phyloP scores from a whole-genome alignment of 2,797 vertebrate species.

The Melanotaenia maccullochi region DNA sequence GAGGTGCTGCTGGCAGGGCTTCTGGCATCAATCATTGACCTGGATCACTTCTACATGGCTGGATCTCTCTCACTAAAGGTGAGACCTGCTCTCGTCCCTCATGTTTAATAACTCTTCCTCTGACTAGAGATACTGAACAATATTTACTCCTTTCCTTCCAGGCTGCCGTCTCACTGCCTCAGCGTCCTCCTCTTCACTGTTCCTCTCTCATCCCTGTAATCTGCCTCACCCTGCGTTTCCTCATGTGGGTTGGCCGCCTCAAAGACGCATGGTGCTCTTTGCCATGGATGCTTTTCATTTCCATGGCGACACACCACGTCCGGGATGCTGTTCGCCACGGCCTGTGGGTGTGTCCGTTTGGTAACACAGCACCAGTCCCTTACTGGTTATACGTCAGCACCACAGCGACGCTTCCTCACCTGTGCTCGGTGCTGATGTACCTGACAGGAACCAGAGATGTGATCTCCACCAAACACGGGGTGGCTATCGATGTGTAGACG shows the following conservation, averaged over 20 bases:
- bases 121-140: not conserved
- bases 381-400: slow-evolving; percentile 95
- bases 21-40: slow-evolving; percentile 91
- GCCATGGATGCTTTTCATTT: slow-evolving; percentile 96
- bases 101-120: not conserved
- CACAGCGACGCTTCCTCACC: slow-evolving; percentile 92
- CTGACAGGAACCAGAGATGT: slow-evolving; percentile 92
- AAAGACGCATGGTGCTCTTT: slow-evolving; percentile 96
- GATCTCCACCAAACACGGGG: slow-evolving; percentile 92
- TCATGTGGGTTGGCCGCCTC: slow-evolving; percentile 90
- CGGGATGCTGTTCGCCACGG: slow-evolving; percentile 93
- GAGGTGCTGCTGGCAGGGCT: slow-evolving; percentile 93
- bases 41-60: slow-evolving; percentile 95
- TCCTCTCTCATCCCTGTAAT: slow-evolving; percentile 91
- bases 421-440: slow-evolving; percentile 95
- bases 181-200: slow-evolving; percentile 93
- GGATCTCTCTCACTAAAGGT: slow-evolving; percentile 94
- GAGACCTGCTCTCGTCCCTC: slow-evolving; percentile 32
- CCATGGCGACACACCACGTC: slow-evolving; percentile 94
- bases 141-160: slow-evolving; percentile 54
- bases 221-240: slow-evolving; percentile 88
- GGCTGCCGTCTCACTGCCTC: slow-evolving; percentile 91
- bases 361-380: slow-evolving; percentile 91
- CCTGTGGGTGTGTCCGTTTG: slow-evolving; percentile 94
- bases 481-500: slow-evolving; percentile 89